Base-by-base conservation (phyloP, 2,888 invertebrate species). In the Yponomeuta evonymella region DNA sequence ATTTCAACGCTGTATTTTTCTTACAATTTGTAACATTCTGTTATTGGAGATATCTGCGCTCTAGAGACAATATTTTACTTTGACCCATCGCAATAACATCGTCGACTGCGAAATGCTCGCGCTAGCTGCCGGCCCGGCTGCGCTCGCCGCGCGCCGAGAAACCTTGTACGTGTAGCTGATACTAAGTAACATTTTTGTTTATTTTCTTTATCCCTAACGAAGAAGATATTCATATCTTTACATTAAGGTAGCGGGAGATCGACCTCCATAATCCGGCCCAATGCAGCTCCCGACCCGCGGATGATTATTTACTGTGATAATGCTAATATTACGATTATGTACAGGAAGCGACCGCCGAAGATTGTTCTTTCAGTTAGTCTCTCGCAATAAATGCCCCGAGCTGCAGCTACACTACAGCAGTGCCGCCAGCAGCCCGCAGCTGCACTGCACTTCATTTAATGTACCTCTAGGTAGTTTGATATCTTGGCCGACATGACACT, bases 21-120 rank as follows among this genome's bases (percentile, higher is more conserved):
- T 65, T 65, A 65, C 29, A 65, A 65, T 65, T 29, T 29, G 65
- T 58, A 15, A 33, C 65, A 65, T 65, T 65, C 12, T 30, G 65
- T 65, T 65, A 65, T 65, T 65, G 65, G 33, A 65, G 51, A 58
- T 58, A 58, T 58, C 51, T 58, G 6, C 51, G 51, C 51, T 15
- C 15, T 12, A 58, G 51, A 58, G 51, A 58, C 51, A 58, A 58
- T 58, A 58, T 58, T 58, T 58, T 58, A 12, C 51, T 58, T 58
- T 58, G 51, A 58, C 51, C 51, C 5, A 58, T 58, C 51, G 51
- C 51, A 58, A 58, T 58, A 58, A 58, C 51, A 58, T 58, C 51
- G 51, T 58, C 51, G 15, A 11, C 51, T 12, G 51, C 15, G 51
- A 15, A 11, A 15, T 15, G 1, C 3, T 8, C 51, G 51, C 51